These are phyloP conservation scores for Natator depressus DNA, from an alignment of 2,113 vertebrate species.

Conservation along the genomic window DNA sequence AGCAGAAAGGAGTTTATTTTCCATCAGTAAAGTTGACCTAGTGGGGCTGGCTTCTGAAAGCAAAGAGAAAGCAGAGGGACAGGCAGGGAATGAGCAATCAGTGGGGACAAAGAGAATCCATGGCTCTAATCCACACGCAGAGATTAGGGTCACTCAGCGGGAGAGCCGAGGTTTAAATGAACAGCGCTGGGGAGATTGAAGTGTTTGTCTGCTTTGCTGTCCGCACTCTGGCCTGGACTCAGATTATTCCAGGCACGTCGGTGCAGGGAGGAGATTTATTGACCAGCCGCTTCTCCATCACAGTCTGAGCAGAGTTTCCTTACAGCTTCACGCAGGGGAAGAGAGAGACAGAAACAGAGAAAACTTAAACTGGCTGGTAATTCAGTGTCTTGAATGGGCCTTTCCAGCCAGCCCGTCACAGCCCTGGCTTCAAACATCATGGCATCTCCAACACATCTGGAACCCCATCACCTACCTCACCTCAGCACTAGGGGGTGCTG, in stretches of 20 bases:
- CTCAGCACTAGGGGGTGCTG: no score
- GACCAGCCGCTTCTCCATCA: not conserved
- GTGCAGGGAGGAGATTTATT: not conserved
- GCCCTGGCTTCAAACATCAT: fast-evolving
- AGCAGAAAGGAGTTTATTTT: not conserved
- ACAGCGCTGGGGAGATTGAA: not conserved
- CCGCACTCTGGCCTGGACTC: not conserved
- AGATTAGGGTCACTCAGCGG: not conserved
- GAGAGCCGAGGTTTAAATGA: no score
- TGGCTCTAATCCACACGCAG: not conserved
- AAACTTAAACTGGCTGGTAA: not conserved
- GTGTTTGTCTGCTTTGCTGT: not conserved
- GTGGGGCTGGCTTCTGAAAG: not conserved
- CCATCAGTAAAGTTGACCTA: not conserved
- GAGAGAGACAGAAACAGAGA: not conserved
- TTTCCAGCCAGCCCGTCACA: not conserved
- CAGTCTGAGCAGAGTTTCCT: not conserved
- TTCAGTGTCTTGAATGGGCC: not conserved
- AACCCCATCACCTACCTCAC: not conserved
- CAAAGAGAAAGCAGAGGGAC: not conserved
- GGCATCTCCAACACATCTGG: fast-evolving
- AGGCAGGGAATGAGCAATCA: not conserved
- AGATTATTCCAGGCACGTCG: not conserved
- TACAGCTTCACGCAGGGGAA: not conserved
- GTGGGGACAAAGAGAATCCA: not conserved